Evolutionary conservation across 2,888 invertebrate species (phyloP), one percentile per base, ranked within the genome.

Genomic region (Dendrolimus houi): DNA sequence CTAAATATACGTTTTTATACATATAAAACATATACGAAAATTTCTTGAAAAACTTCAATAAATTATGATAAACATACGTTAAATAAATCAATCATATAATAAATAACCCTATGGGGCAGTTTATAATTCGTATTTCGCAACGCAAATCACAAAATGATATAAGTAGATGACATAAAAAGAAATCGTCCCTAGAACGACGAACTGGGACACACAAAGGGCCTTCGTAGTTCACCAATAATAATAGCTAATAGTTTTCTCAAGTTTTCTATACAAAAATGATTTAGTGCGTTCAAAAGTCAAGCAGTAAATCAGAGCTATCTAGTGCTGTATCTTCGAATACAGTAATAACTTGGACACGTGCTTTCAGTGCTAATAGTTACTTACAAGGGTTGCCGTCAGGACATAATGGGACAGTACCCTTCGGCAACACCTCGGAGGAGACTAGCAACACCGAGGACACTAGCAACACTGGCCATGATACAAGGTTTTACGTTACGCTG

Each of bases 211-310:
- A 87, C 81, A 86, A 85, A 81, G 68, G 77, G 71, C 67, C 63
- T 67, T 77, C 79, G 79, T 82, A 85, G 81, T 79, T 83, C 75
- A 79, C 83, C 81, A 84, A 83, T 87, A 87, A 85, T 82, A 85
- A 87, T 85, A 87, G 83, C 83, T 87, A 89, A 88, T 90, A 88
- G 87, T 90, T 88, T 84, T 88, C 85, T 86, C 82, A 82, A 87
- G 79, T 85, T 47, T 47, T 85, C 82, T 77, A 85, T 87, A 87
- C 79, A 86, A 77, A 83, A 71, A 81, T 88, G 89, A 90, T 89
- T 89, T 88, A 88, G 77, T 82, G 75, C 76, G 76, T 77, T 87
- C 86, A 81, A 87, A 87, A 87, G 85, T 86, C 83, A 68, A 69
- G 79, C 81, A 79, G 83, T 90, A 90, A 90, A 89, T 90, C 89